These are phyloP conservation scores for Muscicapa adusta DNA, from an alignment of 2,113 vertebrate genomes.

Conservation along the genomic window DNA sequence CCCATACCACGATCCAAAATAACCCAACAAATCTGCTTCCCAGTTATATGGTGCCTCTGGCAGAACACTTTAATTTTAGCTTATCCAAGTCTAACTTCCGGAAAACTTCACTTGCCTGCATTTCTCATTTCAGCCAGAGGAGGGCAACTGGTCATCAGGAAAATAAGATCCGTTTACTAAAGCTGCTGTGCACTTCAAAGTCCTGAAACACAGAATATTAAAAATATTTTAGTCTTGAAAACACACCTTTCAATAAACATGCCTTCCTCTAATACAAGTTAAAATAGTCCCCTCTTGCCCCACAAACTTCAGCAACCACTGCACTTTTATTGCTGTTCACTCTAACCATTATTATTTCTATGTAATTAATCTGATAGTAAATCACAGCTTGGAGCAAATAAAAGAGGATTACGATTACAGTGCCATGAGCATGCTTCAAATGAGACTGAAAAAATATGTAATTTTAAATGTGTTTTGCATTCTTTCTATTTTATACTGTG, in stretches of 20 bases:
- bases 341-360: not conserved
- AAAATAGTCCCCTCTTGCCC: not conserved
- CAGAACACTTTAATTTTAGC: not conserved
- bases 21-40: not conserved
- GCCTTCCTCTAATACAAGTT: not conserved
- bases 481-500: not conserved
- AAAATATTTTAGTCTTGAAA: not conserved
- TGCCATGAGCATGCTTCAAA: not conserved
- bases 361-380: not conserved
- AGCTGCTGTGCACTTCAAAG: not conserved
- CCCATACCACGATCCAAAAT: not conserved
- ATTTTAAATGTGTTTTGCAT: not conserved
- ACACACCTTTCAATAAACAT: not conserved
- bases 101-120: not conserved
- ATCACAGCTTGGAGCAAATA: not conserved
- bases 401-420: not conserved
- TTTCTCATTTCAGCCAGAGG: conserved; percentile 12
- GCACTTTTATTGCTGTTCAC: not conserved
- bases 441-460: not conserved
- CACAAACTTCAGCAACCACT: not conserved
- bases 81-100: not conserved
- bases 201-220: not conserved
- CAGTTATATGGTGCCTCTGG: not conserved
- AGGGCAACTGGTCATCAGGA: conserved; percentile 11
- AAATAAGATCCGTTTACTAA: not conserved